Percentiles rank a stretch among this genome's conserved stretches.
These are phyloP conservation scores for Agapetus fuscipes DNA, from an alignment of 2,888 invertebrate species.

Conservation along the genomic window DNA sequence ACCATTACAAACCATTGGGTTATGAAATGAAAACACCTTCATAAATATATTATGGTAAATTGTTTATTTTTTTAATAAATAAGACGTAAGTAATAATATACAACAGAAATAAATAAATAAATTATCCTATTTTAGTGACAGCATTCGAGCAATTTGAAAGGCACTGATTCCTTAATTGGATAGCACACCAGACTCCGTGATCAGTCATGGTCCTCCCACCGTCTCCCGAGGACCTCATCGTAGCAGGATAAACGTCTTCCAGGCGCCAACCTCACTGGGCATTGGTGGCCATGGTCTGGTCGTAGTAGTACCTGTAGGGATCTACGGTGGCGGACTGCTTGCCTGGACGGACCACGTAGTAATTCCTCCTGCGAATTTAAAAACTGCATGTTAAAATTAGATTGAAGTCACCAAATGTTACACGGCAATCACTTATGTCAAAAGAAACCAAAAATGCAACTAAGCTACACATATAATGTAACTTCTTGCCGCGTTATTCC, in stretches of 20 bases:
- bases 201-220: background rate
- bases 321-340: slow-evolving; percentile 42
- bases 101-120: slow-evolving; percentile 22
- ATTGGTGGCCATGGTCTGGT: slow-evolving; percentile 30
- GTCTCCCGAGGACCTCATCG: background rate
- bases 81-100: slow-evolving; percentile 19
- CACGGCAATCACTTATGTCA: background rate
- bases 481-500: too few species aligned
- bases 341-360: slow-evolving; percentile 51
- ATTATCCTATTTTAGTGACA: slow-evolving; percentile 9
- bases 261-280: slow-evolving; percentile 7
- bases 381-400: slow-evolving; percentile 5
- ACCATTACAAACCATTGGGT: too few species aligned
- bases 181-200: background rate
- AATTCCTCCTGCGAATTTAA: slow-evolving; percentile 47
- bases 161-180: background rate
- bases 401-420: background rate
- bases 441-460: too few species aligned
- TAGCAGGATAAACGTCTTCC: slow-evolving; percentile 13
- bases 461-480: too few species aligned
- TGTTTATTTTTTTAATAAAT: slow-evolving; percentile 11
- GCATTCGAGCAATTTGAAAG: slow-evolving; percentile 1
- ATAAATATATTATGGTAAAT: background rate
- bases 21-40: too few species aligned
- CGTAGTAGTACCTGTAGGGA: slow-evolving; percentile 51